These are phyloP conservation scores for Xiphias gladius DNA, from an alignment of 2,113 vertebrate genomes.

Conservation along the genomic window DNA sequence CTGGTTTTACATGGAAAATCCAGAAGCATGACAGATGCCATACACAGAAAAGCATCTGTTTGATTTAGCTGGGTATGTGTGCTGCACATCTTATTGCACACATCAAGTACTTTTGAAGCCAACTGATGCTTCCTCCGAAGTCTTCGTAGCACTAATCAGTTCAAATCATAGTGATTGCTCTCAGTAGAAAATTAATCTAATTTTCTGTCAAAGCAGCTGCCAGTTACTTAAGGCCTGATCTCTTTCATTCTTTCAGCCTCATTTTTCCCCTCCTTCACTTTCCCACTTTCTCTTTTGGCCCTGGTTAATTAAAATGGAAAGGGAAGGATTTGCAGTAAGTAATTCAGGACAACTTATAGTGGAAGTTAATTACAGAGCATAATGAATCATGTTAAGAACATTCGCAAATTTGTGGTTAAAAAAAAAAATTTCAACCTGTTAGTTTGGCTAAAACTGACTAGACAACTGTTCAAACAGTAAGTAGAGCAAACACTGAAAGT, in stretches of 20 bases:
- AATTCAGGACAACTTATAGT: slow-evolving; percentile 79
- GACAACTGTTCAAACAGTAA: slow-evolving; percentile 7
- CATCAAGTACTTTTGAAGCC: slow-evolving; percentile 61
- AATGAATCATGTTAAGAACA: slow-evolving; percentile 68
- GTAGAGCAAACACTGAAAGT: neutral
- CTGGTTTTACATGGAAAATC: slow-evolving; percentile 26
- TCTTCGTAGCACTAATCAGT: slow-evolving; percentile 79
- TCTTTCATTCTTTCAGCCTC: slow-evolving; percentile 72
- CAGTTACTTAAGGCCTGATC: slow-evolving; percentile 84
- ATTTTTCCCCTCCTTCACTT: slow-evolving; percentile 59
- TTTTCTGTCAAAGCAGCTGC: slow-evolving; percentile 84
- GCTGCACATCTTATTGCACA: slow-evolving; percentile 59
- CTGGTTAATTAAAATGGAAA: slow-evolving; percentile 83
- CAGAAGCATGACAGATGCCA: slow-evolving; percentile 40
- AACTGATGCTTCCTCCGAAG: slow-evolving; percentile 68
- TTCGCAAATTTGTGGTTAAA: slow-evolving; percentile 48
- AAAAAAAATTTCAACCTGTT: slow-evolving; percentile 7
- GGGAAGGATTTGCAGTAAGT: slow-evolving; percentile 79
- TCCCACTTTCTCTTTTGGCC: slow-evolving; percentile 71
- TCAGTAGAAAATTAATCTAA: slow-evolving; percentile 84
- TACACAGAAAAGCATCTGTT: slow-evolving; percentile 47
- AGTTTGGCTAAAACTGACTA: slow-evolving; percentile 7
- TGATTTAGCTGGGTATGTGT: slow-evolving; percentile 52
- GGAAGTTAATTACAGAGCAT: slow-evolving; percentile 71
- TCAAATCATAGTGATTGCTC: slow-evolving; percentile 84